phyloP scores from a whole-genome alignment of 2,113 vertebrate genomes.

The Boulengeromyrus knoepffleri region DNA sequence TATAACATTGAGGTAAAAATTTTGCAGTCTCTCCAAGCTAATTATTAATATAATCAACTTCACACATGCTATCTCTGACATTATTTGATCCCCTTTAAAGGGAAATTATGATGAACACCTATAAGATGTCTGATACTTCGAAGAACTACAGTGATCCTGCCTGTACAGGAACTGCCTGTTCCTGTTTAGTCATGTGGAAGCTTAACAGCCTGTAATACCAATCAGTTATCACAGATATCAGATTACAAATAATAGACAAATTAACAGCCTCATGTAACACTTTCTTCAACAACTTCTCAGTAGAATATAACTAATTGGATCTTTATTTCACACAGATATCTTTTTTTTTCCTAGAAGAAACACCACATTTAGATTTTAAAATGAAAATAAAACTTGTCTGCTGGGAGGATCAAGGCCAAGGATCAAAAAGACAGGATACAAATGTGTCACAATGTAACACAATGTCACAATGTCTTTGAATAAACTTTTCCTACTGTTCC shows the following conservation, averaged over 20 bases:
- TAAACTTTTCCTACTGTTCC: not conserved
- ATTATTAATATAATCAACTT: constrained; percentile 6
- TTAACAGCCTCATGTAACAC: not conserved
- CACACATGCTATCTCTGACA: not conserved
- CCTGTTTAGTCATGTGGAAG: not conserved
- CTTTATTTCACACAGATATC: not conserved
- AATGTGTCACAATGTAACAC: not conserved
- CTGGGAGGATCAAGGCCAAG: not conserved
- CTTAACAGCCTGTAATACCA: not conserved
- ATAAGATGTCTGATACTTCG: not conserved
- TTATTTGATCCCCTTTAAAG: not conserved
- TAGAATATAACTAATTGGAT: not conserved
- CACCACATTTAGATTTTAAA: not conserved
- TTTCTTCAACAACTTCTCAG: not conserved
- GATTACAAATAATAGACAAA: not conserved
- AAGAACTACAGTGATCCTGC: not conserved
- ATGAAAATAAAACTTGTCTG: not conserved
- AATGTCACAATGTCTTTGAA: not conserved
- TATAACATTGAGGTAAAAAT: not conserved
- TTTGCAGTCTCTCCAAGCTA: not conserved
- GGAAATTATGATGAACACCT: not conserved
- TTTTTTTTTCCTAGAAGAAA: not conserved
- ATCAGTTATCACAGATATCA: not conserved
- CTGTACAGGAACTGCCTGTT: not conserved
- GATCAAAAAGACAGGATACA: not conserved